Percentiles rank a stretch among this genome's conserved stretches.
Conservation (phyloP, 1,140 invertebrate genomes). For the Neelides sp. region DNA sequence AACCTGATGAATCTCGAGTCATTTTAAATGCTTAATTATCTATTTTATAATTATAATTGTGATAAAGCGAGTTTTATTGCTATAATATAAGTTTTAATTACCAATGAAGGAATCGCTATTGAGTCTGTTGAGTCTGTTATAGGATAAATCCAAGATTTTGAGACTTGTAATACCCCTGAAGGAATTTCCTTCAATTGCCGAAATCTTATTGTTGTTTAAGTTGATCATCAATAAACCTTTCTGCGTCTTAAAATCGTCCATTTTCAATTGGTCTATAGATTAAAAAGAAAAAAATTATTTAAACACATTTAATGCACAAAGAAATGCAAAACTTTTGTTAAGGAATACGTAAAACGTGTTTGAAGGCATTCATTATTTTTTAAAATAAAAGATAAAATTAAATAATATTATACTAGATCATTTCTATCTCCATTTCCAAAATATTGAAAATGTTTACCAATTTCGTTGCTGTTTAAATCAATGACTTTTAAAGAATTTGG, state of each 20-base stretch:
- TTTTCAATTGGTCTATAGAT: slow-evolving; percentile 16
- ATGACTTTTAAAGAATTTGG: slow-evolving; percentile 55
- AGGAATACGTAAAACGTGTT: slow-evolving; percentile 4
- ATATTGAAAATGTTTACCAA: slow-evolving; percentile 48
- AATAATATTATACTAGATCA: too few relatives aligned
- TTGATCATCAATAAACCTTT: slow-evolving; percentile 51
- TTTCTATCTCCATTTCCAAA: too few relatives aligned
- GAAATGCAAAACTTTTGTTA: neutral
- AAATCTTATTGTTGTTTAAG: slow-evolving; percentile 60
- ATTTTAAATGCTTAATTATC: too few relatives aligned
- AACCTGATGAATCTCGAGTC: neutral
- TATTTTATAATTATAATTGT: neutral
- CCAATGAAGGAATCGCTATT: slow-evolving; percentile 60
- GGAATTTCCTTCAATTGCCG: slow-evolving; percentile 55
- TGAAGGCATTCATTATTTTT: neutral
- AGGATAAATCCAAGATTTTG: slow-evolving; percentile 53
- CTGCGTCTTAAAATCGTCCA: slow-evolving; percentile 21
- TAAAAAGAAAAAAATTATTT: neutral
- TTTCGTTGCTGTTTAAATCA: slow-evolving; percentile 61
- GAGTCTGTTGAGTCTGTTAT: slow-evolving; percentile 59
- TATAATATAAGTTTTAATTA: slow-evolving; percentile 6
- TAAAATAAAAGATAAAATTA: slow-evolving; percentile 1
- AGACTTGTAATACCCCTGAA: slow-evolving; percentile 53
- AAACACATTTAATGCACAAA: neutral
- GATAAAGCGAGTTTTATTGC: slow-evolving; percentile 4